These are phyloP conservation scores for Lutjanus campechanus DNA, from an alignment of 2,797 vertebrate genomes.

Conservation along the genomic window DNA sequence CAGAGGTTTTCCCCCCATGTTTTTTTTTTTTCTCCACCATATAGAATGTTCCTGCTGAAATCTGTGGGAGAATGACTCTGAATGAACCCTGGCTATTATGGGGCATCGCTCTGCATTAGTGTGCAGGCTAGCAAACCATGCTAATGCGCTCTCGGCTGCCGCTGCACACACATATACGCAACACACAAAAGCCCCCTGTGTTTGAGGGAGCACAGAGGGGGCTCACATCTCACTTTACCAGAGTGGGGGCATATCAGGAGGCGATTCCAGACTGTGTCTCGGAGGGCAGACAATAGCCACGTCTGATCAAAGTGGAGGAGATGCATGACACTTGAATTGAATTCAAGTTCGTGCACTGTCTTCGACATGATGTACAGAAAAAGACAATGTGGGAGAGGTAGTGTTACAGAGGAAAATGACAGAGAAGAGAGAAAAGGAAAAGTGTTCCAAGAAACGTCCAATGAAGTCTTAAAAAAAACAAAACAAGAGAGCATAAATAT, in stretches of 20 bases:
- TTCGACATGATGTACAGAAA: constrained; percentile 66
- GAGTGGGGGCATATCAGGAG: constrained; percentile 79
- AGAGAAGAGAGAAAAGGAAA: neutral
- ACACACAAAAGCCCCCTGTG: constrained; percentile 82
- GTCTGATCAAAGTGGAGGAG: constrained; percentile 89
- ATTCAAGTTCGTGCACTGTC: constrained; percentile 80
- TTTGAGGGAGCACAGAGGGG: constrained; percentile 83
- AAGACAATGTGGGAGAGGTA: constrained; percentile 53
- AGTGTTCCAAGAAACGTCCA: neutral
- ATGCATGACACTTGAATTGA: constrained; percentile 82
- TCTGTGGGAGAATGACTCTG: constrained; percentile 74
- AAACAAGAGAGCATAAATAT: neutral
- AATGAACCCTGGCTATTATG: constrained; percentile 75
- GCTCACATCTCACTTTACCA: constrained; percentile 91
- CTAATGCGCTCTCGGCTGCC: constrained; percentile 65
- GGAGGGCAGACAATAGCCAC: constrained; percentile 84
- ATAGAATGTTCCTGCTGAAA: constrained; percentile 81
- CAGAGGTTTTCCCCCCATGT: constrained; percentile 33
- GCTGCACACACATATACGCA: constrained; percentile 35
- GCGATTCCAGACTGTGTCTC: constrained; percentile 79
- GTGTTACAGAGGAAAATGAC: constrained; percentile 48
- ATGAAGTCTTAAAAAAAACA: constrained; percentile 11
- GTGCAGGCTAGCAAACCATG: constrained; percentile 80
- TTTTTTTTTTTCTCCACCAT: constrained; percentile 61
- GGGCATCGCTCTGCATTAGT: constrained; percentile 76